phyloP scores from a whole-genome alignment of 2,888 invertebrate species.

The Andricus curvator region DNA sequence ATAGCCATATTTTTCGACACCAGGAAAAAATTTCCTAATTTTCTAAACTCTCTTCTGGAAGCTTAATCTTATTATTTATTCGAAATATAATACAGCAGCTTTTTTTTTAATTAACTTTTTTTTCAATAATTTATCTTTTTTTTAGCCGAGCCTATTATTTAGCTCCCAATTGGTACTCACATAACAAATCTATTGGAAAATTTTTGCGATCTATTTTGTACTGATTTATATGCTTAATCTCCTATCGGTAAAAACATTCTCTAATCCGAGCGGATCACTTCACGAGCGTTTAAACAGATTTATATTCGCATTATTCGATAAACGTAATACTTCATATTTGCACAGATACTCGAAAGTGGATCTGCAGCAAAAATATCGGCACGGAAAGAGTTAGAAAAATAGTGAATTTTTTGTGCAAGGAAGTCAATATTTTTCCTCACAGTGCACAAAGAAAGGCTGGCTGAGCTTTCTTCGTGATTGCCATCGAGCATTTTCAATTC shows the following conservation, averaged over 20 bases:
- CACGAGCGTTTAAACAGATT: slow-evolving; percentile 35
- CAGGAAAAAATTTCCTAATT: no score
- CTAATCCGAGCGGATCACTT: slow-evolving; percentile 22
- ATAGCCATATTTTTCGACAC: no score
- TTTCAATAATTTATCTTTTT: no score
- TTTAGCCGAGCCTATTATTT: no score
- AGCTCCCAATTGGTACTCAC: no score
- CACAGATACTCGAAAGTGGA: neutral
- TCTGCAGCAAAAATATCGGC: neutral
- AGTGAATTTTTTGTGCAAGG: slow-evolving; percentile 14
- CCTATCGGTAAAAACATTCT: slow-evolving; percentile 23
- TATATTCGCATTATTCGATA: slow-evolving; percentile 34
- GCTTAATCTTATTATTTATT: no score
- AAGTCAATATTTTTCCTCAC: slow-evolving; percentile 20
- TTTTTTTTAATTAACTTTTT: no score
- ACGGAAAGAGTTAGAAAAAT: slow-evolving; percentile 18
- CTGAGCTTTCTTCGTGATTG: slow-evolving; percentile 12
- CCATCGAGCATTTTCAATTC: slow-evolving; percentile 45
- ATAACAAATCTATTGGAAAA: neutral
- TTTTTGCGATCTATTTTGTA: neutral
- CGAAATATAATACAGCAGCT: no score
- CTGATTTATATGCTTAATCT: neutral
- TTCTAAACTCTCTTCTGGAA: no score
- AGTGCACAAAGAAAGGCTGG: neutral
- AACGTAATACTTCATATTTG: slow-evolving; percentile 18